phyloP scores from a whole-genome alignment of 2,113 vertebrate genomes.

The Cinclus cinclus region DNA sequence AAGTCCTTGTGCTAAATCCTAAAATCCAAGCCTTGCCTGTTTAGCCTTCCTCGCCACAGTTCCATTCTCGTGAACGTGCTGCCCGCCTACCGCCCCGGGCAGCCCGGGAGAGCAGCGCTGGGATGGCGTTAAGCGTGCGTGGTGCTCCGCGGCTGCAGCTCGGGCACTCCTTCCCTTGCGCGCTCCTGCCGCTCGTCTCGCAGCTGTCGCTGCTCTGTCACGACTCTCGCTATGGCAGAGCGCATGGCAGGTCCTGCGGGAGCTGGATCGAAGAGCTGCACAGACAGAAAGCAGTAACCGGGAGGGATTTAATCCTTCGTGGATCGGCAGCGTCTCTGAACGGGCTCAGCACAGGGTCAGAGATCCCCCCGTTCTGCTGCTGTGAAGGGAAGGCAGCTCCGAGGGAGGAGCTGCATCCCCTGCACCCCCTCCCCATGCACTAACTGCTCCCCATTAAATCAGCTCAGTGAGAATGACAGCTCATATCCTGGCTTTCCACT shows the following conservation, averaged over 20 bases:
- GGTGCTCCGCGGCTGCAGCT: not conserved
- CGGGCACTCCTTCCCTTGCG: not conserved
- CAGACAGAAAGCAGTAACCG: not conserved
- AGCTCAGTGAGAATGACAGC: not conserved
- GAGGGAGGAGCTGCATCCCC: not conserved
- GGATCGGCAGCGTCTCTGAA: not conserved
- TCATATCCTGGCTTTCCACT: not conserved
- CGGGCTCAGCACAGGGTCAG: not conserved
- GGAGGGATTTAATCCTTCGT: not conserved
- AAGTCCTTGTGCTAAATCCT: conserved; percentile 12
- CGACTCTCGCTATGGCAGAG: fast-evolving
- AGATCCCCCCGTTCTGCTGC: not conserved
- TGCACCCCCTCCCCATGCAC: not conserved
- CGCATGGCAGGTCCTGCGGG: not conserved
- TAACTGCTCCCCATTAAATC: not conserved
- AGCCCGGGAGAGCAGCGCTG: not conserved
- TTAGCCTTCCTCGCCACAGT: not conserved
- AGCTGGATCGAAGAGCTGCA: not conserved
- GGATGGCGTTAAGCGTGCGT: not conserved
- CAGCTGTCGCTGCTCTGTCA: not conserved
- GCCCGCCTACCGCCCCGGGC: fast-evolving
- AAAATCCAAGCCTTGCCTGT: not conserved
- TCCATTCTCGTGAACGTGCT: fast-evolving
- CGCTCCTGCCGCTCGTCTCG: fast-evolving
- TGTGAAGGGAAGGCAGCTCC: not conserved